phyloP scores from a whole-genome alignment of 2,113 vertebrate species.

The Mesocricetus auratus region DNA sequence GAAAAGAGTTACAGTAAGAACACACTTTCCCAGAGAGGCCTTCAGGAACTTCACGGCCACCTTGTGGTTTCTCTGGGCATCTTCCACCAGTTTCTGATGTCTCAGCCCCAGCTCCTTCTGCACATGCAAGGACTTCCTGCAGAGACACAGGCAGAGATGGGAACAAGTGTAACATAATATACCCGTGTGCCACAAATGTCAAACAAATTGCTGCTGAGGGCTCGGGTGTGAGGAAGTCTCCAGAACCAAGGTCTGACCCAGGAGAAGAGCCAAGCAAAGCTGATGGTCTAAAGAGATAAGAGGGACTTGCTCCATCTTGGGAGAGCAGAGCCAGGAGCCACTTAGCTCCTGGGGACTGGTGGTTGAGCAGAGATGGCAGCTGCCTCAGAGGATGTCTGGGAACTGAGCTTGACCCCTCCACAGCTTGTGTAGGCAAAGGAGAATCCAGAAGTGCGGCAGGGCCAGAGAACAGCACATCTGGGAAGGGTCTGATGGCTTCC shows the following conservation, averaged over 20 bases:
- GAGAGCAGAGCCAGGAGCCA: neutral
- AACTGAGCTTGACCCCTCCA: neutral
- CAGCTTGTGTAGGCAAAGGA: too few species aligned
- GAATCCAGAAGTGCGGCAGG: neutral
- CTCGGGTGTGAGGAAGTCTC: neutral
- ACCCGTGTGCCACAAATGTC: neutral
- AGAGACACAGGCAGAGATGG: fast-evolving
- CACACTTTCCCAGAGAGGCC: conserved; percentile 90
- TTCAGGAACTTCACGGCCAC: conserved; percentile 89
- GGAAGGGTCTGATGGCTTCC: neutral
- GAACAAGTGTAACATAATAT: fast-evolving
- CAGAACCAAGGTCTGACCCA: too few species aligned
- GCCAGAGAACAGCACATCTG: neutral
- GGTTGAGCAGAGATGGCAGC: neutral
- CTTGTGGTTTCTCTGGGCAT: conserved; percentile 83
- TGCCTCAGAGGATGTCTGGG: fast-evolving
- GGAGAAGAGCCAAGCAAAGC: neutral
- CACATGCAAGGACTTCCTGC: conserved; percentile 85
- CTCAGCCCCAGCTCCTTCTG: conserved; percentile 80
- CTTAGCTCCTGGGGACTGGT: neutral
- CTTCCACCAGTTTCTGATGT: conserved; percentile 85
- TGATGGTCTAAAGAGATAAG: too few species aligned
- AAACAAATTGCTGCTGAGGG: neutral
- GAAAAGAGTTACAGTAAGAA: neutral
- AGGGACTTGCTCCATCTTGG: neutral